Percentiles rank a stretch among this genome's conserved stretches.
Evolutionary conservation across 2,113 vertebrate species (phyloP).

Genomic region (Aphyosemion australe): DNA sequence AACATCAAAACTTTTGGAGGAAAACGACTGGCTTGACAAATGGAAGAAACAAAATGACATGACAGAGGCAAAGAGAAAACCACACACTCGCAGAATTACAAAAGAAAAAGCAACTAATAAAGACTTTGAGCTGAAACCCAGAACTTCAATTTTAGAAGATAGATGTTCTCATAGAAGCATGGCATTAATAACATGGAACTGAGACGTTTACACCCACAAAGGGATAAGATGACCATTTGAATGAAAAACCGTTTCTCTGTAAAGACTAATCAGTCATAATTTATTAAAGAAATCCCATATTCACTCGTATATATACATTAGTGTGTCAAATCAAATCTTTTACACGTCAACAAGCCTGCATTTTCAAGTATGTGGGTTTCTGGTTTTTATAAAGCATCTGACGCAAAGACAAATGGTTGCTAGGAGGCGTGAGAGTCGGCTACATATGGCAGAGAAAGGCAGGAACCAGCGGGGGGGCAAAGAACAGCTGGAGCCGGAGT

Average conservation of each 20-base stretch:
- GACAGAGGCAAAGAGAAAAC: not conserved
- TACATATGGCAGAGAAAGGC: constrained; percentile 49
- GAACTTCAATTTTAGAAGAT: constrained; percentile 17
- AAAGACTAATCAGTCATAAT: too few relatives aligned
- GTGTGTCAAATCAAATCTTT: not conserved
- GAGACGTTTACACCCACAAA: constrained; percentile 8
- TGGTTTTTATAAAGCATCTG: constrained; percentile 38
- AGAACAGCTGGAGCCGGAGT: constrained; percentile 20
- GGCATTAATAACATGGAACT: not conserved
- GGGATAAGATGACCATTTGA: constrained; percentile 35
- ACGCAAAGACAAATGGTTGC: constrained; percentile 47
- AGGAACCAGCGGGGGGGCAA: constrained; percentile 43
- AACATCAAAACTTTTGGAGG: not conserved
- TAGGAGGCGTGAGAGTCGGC: constrained; percentile 43
- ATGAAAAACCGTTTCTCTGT: not conserved
- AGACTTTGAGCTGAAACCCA: not conserved
- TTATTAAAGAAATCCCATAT: too few relatives aligned
- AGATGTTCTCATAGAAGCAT: constrained; percentile 2
- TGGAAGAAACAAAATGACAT: not conserved
- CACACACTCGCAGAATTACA: not conserved
- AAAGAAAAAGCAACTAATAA: not conserved
- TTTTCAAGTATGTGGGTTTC: constrained; percentile 5
- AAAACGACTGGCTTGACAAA: not conserved
- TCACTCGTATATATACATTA: too few relatives aligned
- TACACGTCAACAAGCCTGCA: not conserved